Percentiles rank a stretch among this genome's conserved stretches.
Conservation (phyloP, 2,113 vertebrate genomes). For the Cryptomyrus ogoouensis region DNA sequence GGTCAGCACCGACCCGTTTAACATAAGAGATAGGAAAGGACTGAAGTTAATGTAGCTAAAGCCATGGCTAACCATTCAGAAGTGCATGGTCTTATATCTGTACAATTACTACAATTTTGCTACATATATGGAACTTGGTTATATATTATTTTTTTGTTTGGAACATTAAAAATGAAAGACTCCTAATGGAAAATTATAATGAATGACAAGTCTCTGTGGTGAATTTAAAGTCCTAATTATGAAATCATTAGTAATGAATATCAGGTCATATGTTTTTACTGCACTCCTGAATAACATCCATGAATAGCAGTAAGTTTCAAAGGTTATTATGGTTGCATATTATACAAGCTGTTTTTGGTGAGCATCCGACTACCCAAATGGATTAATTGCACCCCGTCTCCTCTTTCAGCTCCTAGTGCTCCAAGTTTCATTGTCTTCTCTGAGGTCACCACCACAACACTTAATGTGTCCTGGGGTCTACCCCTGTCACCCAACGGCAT, state of each 20-base stretch:
- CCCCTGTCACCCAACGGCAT: constrained; percentile 78
- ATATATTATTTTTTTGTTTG: neutral
- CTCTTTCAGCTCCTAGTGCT: constrained; percentile 71
- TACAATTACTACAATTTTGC: neutral
- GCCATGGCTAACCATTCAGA: neutral
- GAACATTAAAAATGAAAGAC: neutral
- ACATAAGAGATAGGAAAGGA: too few species aligned
- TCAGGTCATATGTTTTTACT: constrained; percentile 3
- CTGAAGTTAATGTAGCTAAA: neutral
- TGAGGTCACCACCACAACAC: constrained; percentile 80
- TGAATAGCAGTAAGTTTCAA: neutral
- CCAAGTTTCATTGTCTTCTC: constrained; percentile 84
- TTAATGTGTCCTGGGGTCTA: constrained; percentile 87
- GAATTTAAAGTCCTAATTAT: neutral
- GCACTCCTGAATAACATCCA: neutral
- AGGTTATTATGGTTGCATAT: neutral
- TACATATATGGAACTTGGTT: too few species aligned
- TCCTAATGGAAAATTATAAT: neutral
- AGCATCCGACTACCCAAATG: neutral
- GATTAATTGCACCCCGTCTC: neutral
- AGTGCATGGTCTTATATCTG: neutral
- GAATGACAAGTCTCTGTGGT: neutral
- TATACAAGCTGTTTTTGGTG: neutral
- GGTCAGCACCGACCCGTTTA: too few species aligned
- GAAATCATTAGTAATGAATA: neutral